phyloP scores from a whole-genome alignment of 2,888 invertebrate genomes.

The Octonoba sinensis region DNA sequence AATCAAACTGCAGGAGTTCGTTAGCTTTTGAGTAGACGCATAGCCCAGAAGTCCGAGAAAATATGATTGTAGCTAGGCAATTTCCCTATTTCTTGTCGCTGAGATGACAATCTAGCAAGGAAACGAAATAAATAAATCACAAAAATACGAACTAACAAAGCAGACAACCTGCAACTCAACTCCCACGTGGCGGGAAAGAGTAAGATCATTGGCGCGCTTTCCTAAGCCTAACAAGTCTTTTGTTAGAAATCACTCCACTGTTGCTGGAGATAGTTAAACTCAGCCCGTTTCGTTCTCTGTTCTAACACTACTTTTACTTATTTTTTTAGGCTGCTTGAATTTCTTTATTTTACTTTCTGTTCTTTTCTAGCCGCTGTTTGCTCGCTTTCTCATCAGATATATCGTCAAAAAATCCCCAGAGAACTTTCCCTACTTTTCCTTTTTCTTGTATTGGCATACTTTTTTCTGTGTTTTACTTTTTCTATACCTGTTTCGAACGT shows the following conservation, averaged over 20 bases:
- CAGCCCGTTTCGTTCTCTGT: constrained; percentile 17
- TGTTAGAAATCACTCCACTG: constrained; percentile 39
- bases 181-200: constrained; percentile 47
- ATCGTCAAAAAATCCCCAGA: constrained; percentile 47
- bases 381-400: constrained; percentile 50
- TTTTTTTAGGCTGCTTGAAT: constrained; percentile 8
- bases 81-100: too few relatives aligned
- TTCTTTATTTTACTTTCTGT: constrained; percentile 35
- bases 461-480: constrained; percentile 13
- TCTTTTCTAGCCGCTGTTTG: constrained; percentile 32
- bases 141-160: constrained; percentile 13
- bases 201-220: constrained; percentile 35
- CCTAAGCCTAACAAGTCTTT: constrained; percentile 52
- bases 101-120: constrained; percentile 7
- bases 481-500: constrained; percentile 15
- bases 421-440: constrained; percentile 17
- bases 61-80: too few relatives aligned
- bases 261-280: constrained; percentile 50
- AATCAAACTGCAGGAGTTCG: too few relatives aligned
- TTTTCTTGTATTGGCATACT: not conserved
- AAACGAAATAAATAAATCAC: not conserved
- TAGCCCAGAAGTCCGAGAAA: too few relatives aligned
- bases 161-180: constrained; percentile 36
- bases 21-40: too few relatives aligned
- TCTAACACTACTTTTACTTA: constrained; percentile 7